Percentiles rank a stretch among this genome's conserved stretches.
Conservation (phyloP, 1,140 invertebrate genomes). For the Drosophila suzukii region DNA sequence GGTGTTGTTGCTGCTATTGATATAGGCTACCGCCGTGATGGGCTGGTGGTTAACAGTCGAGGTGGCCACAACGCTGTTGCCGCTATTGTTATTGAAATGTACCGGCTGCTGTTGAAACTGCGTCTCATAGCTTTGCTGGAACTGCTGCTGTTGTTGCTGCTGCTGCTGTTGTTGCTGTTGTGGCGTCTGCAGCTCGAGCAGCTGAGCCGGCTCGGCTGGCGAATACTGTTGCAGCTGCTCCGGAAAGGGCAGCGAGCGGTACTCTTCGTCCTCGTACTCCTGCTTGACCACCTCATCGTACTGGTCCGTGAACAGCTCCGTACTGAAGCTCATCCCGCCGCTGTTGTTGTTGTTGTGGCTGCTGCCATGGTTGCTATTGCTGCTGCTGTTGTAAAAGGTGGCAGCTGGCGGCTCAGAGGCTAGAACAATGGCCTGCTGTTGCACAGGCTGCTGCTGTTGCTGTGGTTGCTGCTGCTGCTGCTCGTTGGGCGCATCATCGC, state of each 20-base stretch:
- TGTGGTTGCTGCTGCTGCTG: conserved; percentile 22
- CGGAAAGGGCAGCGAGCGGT: conserved; percentile 65
- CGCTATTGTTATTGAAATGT: conserved; percentile 34
- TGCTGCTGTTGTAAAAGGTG: conserved; percentile 42
- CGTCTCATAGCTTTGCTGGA: conserved; percentile 34
- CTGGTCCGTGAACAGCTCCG: conserved; percentile 75
- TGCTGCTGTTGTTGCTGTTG: conserved; percentile 66
- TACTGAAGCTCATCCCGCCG: conserved; percentile 58
- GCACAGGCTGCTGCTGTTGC: conserved; percentile 25
- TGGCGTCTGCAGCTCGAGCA: conserved; percentile 67
- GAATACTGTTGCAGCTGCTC: conserved; percentile 74
- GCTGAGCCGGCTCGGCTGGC: conserved; percentile 57
- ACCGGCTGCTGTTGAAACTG: conserved; percentile 18
- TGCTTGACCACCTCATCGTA: conserved; percentile 73
- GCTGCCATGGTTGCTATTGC: conserved; percentile 43
- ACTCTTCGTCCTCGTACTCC: conserved; percentile 72
- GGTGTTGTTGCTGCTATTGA: conserved; percentile 69
- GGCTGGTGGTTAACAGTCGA: conserved; percentile 57
- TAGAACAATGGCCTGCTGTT: conserved; percentile 25
- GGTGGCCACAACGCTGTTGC: conserved; percentile 17
- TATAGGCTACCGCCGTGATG: conserved; percentile 69
- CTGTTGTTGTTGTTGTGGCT: conserved; percentile 53
- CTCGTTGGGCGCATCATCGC: conserved; percentile 43
- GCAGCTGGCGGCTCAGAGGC: conserved; percentile 16
- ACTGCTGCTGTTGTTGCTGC: conserved; percentile 40